Percentiles rank a stretch among this genome's conserved stretches.
Conservation (phyloP, 2,797 vertebrate genomes). For the Crypturellus tataupa region DNA sequence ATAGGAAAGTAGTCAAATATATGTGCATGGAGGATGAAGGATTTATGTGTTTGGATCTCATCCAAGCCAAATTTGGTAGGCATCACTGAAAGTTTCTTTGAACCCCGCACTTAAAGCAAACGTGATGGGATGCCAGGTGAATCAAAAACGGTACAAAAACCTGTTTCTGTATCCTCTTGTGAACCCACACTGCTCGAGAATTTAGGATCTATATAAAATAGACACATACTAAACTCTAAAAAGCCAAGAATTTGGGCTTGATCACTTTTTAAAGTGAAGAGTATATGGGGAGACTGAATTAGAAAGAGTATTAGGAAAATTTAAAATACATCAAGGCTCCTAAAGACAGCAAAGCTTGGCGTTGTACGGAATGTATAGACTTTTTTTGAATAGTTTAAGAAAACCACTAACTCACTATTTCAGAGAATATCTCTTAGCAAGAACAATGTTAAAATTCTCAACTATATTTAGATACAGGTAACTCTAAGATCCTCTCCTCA, state of each 20-base stretch:
- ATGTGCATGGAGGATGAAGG: not conserved
- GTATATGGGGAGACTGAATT: not conserved
- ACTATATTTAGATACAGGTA: not conserved
- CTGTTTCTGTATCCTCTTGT: conserved; percentile 39
- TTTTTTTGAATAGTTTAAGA: not conserved
- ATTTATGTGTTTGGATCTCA: not conserved
- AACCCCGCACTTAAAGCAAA: not conserved
- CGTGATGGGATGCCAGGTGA: conserved; percentile 21
- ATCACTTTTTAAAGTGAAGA: not conserved
- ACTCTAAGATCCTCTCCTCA: not conserved
- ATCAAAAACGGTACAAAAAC: not conserved
- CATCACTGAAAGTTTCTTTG: conserved; percentile 26
- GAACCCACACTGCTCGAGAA: not conserved
- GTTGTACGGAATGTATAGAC: rapidly evolving
- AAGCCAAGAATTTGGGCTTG: not conserved
- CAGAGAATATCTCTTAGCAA: not conserved
- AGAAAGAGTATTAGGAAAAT: not conserved
- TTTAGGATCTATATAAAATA: not conserved
- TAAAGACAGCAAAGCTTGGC: not conserved
- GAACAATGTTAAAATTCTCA: not conserved
- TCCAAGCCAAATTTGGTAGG: conserved; percentile 17
- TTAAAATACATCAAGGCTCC: not conserved
- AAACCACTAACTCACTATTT: not conserved
- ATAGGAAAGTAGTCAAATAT: not conserved
- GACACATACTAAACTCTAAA: rapidly evolving